Percentiles rank a stretch among this genome's conserved stretches.
These are phyloP conservation scores for Bombus terrestris DNA, from an alignment of 1,140 invertebrate species.

Conservation along the genomic window DNA sequence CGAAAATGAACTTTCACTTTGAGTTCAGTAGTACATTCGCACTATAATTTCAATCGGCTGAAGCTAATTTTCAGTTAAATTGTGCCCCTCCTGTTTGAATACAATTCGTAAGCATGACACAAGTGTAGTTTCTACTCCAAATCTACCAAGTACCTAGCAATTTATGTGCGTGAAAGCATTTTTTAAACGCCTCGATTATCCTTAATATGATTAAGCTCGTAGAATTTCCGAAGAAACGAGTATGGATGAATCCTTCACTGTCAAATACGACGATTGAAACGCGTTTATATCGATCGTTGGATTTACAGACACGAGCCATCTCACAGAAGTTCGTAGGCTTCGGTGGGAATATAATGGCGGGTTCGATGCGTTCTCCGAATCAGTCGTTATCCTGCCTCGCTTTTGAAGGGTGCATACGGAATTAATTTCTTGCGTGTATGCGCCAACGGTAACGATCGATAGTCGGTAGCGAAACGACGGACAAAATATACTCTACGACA, in stretches of 20 bases:
- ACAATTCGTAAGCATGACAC: too few species aligned
- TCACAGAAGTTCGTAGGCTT: not conserved
- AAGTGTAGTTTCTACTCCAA: too few species aligned
- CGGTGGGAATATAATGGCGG: slow-evolving; percentile 40
- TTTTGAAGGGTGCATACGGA: slow-evolving; percentile 67
- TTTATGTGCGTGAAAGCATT: too few species aligned
- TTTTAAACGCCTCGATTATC: too few species aligned
- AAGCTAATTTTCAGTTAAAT: too few species aligned
- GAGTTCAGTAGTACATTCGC: not conserved
- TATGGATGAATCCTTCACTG: not conserved
- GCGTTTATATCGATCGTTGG: not conserved
- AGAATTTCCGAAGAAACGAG: not conserved
- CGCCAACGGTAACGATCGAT: slow-evolving; percentile 51
- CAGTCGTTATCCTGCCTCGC: slow-evolving; percentile 54
- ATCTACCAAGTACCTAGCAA: too few species aligned
- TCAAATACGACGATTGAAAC: not conserved
- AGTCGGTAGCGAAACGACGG: slow-evolving; percentile 36
- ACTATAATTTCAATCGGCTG: too few species aligned
- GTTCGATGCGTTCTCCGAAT: slow-evolving; percentile 51
- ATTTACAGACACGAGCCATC: not conserved
- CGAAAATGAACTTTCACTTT: not conserved
- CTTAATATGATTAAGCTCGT: too few species aligned
- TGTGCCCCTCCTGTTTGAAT: too few species aligned
- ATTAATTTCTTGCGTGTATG: slow-evolving; percentile 64
- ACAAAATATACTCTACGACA: slow-evolving; percentile 28